Base-by-base conservation (phyloP, 1,140 invertebrate genomes). In the Nymphalis io region DNA sequence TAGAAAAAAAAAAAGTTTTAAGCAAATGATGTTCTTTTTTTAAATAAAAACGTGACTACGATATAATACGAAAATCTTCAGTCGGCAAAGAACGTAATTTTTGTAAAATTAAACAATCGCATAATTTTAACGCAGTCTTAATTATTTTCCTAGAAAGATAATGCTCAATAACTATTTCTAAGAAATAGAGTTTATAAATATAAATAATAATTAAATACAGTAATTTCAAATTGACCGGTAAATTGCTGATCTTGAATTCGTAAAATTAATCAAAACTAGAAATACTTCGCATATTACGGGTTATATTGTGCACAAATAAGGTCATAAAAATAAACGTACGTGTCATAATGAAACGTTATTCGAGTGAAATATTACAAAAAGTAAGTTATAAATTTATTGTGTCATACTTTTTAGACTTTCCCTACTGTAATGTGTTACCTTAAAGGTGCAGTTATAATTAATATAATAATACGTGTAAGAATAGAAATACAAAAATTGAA, bases 231-330 rank as follows among this genome's bases (percentile, higher is more conserved):
- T 16, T 51, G 48, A 51, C 18, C 48, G 20, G 6, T 11, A 51
- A 51, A 18, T 51, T 51, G 48, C 48, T 51, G 48, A 51, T 51
- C 42, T 51, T 13, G 48, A 51, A 51, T 51, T 51, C 48, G 8
- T 20, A 21, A 20, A 51, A 51, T 11, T 51, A 21, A 51, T 51
- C n/a, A 51, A 51, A 51, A 51, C 18, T 51, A 51, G 48, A 51
- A 51, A 20, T 51, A 51, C 18, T 51, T 11, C 1, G 48, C 21
- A 51, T 51, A 51, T 21, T 51, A 46, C 42, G 21, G 48, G 48
- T 51, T 20, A 33, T 21, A 48, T 2, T 12, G 16, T 44, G 40
- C 40, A 51, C 12, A 51, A 21, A 11, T 51, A 20, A 51, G 48
- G 42, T 46, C 18, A 20, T 20, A 8, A 51, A 51, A 51, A 51